Evolutionary conservation across 2,888 invertebrate genomes (phyloP).

Genomic region (Enchytraeus crypticus): DNA sequence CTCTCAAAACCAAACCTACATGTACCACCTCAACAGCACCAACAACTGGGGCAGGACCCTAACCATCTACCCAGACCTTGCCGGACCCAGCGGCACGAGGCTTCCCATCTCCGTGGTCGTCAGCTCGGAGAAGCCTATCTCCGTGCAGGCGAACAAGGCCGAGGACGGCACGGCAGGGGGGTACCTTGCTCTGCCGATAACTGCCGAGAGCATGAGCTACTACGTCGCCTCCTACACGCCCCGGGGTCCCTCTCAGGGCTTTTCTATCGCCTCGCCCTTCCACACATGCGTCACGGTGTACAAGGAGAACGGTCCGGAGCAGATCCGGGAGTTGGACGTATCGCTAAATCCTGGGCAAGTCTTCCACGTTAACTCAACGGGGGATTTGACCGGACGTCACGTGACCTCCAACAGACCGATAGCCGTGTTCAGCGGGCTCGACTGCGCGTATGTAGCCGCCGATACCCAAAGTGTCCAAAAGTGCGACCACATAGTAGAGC

Average conservation of each 20-base stretch:
- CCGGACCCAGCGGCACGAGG: neutral
- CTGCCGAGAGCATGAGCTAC: slow-evolving; percentile 1
- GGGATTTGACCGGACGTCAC: slow-evolving; percentile 11
- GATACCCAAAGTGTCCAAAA: neutral
- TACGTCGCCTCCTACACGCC: slow-evolving; percentile 8
- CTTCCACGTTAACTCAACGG: neutral
- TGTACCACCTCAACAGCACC: neutral
- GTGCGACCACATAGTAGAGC: slow-evolving; percentile 15
- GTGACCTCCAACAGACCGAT: slow-evolving; percentile 8
- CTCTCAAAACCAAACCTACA: neutral
- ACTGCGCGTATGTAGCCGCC: slow-evolving; percentile 7
- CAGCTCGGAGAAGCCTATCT: neutral
- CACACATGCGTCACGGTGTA: slow-evolving; percentile 2
- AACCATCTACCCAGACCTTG: neutral
- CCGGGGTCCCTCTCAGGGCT: neutral
- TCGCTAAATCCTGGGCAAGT: slow-evolving; percentile 1
- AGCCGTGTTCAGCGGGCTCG: slow-evolving; percentile 13
- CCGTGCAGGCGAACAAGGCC: slow-evolving; percentile 12
- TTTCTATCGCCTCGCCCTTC: slow-evolving; percentile 4
- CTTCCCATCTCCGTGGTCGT: neutral
- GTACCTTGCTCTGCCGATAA: slow-evolving; percentile 8
- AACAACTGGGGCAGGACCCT: neutral
- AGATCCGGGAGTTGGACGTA: neutral
- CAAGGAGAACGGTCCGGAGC: neutral
- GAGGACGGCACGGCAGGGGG: slow-evolving; percentile 3